Evolutionary conservation across 2,113 vertebrate genomes (phyloP).

Genomic region (Coturnix japonica): DNA sequence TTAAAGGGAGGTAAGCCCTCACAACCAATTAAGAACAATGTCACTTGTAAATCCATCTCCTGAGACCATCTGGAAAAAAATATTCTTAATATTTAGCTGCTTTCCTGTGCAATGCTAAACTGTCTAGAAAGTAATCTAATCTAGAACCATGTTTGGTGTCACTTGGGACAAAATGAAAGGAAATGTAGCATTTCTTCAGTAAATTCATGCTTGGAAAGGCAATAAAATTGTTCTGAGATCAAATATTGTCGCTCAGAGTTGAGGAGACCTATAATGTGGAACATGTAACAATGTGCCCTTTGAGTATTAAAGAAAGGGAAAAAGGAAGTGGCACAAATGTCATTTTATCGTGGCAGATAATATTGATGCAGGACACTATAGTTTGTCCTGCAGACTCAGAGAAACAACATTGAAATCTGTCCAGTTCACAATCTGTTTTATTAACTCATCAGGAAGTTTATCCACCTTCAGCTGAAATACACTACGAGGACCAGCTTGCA

Average conservation of each 20-base stretch:
- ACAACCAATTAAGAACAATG: not conserved
- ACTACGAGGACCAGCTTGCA: not conserved
- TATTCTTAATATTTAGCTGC: not conserved
- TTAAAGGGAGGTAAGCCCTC: not conserved
- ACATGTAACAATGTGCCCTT: not conserved
- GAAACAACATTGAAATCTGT: not conserved
- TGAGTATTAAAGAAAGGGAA: not conserved
- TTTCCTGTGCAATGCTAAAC: constrained; percentile 1
- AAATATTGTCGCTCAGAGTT: not conserved
- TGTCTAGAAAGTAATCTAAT: not conserved
- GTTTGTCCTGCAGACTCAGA: rapidly evolving
- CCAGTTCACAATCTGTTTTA: not conserved
- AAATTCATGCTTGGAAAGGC: not conserved
- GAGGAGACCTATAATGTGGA: not conserved
- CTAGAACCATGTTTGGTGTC: not conserved
- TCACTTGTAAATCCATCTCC: not conserved
- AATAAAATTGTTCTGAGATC: not conserved
- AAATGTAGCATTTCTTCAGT: not conserved
- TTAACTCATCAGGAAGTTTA: not conserved
- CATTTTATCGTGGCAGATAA: not conserved
- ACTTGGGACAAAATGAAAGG: not conserved
- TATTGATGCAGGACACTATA: not conserved
- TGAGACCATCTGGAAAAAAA: not conserved
- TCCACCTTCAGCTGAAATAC: not conserved
- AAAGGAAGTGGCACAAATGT: not conserved